Conservation (phyloP, 2,888 invertebrate genomes). For the Lithophane socia region DNA sequence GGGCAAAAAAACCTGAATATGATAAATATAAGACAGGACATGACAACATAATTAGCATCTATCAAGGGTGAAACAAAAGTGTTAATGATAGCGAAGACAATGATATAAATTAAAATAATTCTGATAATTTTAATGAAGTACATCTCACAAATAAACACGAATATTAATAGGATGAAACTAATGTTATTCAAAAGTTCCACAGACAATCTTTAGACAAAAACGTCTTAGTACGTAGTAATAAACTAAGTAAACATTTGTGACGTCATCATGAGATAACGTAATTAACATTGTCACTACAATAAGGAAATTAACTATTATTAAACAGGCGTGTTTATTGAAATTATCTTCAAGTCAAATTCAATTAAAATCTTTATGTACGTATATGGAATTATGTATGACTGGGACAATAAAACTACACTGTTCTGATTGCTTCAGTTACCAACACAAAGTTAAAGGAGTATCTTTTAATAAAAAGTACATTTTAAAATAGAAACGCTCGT, state of each 20-base stretch:
- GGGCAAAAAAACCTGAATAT: not conserved
- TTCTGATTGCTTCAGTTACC: not conserved
- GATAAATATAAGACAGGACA: not conserved
- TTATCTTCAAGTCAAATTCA: constrained; percentile 38
- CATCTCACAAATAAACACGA: not conserved
- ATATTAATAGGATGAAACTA: not conserved
- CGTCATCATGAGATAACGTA: constrained; percentile 23
- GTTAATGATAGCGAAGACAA: not conserved
- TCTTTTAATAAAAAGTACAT: not conserved
- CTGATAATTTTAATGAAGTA: not conserved
- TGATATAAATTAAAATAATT: not conserved
- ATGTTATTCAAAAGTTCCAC: not conserved
- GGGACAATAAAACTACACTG: not conserved
- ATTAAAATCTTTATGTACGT: constrained; percentile 1
- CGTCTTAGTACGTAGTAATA: not conserved
- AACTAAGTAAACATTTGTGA: constrained; percentile 12
- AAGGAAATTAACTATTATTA: constrained; percentile 40
- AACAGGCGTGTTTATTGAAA: constrained; percentile 6
- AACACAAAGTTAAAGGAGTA: not conserved
- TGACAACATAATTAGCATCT: no score
- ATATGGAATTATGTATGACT: constrained; percentile 22
- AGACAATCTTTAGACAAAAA: not conserved
- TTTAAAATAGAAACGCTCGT: not conserved
- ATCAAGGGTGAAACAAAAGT: no score
- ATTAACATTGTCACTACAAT: constrained; percentile 38